Percentiles rank a stretch among this genome's conserved stretches.
These are phyloP conservation scores for Junonia oenone DNA, from an alignment of 2,888 invertebrate species.

Conservation along the genomic window DNA sequence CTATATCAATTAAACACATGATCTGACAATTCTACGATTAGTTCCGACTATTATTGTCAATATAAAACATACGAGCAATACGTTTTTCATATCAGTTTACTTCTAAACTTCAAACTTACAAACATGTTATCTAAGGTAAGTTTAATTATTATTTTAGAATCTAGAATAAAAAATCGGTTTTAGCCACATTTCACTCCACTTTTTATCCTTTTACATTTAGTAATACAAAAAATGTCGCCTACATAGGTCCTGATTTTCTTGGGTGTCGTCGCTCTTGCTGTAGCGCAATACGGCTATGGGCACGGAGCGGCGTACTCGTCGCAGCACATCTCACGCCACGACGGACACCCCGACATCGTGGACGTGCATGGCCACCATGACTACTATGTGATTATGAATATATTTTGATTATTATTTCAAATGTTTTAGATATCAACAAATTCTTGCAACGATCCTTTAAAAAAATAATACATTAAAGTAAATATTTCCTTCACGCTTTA, in stretches of 20 bases:
- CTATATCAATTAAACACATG: neutral
- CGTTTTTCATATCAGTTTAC: neutral
- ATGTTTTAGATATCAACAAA: neutral
- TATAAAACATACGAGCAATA: neutral
- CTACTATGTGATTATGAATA: slow-evolving; percentile 50
- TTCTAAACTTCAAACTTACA: neutral
- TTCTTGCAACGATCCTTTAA: neutral
- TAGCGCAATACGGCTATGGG: slow-evolving; percentile 37
- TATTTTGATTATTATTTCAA: neutral
- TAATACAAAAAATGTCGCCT: slow-evolving; percentile 19
- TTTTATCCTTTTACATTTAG: too few species aligned
- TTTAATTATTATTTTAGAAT: neutral
- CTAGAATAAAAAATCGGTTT: too few species aligned
- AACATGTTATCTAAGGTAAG: neutral
- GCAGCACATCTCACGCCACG: slow-evolving; percentile 36
- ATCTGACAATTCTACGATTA: neutral
- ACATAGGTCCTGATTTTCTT: slow-evolving; percentile 10
- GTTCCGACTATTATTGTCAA: neutral
- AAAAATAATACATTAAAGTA: too few species aligned
- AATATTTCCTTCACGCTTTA: too few species aligned
- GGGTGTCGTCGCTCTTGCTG: slow-evolving; percentile 28
- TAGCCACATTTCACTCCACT: too few species aligned
- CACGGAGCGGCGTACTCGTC: slow-evolving; percentile 37
- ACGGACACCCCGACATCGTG: slow-evolving; percentile 32
- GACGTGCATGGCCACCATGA: slow-evolving; percentile 35